Conservation (phyloP, 2,797 vertebrate species). For the Epinephelus coioides region DNA sequence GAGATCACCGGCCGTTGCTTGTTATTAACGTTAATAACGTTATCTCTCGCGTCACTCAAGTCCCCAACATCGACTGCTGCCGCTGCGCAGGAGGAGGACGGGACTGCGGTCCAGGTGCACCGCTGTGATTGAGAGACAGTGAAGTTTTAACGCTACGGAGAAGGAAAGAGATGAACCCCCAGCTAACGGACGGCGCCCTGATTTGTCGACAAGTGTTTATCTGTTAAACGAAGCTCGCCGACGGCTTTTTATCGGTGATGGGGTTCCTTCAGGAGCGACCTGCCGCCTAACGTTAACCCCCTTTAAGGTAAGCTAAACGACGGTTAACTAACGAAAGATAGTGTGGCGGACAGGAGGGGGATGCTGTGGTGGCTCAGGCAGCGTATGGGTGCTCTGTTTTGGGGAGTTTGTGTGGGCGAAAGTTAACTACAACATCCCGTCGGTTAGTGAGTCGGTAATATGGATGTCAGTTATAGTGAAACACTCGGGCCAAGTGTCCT, state of each 20-base stretch:
- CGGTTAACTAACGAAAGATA: constrained; percentile 40
- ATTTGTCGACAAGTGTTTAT: constrained; percentile 44
- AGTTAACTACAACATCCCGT: constrained; percentile 58
- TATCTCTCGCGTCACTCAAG: constrained; percentile 80
- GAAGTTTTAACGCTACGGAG: constrained; percentile 40
- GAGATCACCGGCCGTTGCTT: constrained; percentile 48
- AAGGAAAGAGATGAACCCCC: constrained; percentile 2
- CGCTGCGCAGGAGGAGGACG: constrained; percentile 42
- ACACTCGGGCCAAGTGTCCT: constrained; percentile 44
- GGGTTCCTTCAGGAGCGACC: constrained; percentile 68
- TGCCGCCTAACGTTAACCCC: constrained; percentile 47
- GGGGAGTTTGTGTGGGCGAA: constrained; percentile 51
- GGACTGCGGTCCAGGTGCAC: constrained; percentile 76
- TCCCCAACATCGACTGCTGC: constrained; percentile 51
- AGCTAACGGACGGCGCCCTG: neutral
- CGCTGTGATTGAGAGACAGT: constrained; percentile 65
- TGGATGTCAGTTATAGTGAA: constrained; percentile 41
- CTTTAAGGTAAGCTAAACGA: constrained; percentile 65
- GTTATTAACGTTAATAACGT: constrained; percentile 81
- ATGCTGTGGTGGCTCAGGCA: neutral
- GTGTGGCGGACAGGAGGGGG: neutral
- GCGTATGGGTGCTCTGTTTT: constrained; percentile 3
- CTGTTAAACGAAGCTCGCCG: constrained; percentile 30
- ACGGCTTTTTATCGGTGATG: constrained; percentile 43
- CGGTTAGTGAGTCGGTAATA: constrained; percentile 17